Conservation (phyloP, 2,888 invertebrate genomes). For the Synergus japonicus region DNA sequence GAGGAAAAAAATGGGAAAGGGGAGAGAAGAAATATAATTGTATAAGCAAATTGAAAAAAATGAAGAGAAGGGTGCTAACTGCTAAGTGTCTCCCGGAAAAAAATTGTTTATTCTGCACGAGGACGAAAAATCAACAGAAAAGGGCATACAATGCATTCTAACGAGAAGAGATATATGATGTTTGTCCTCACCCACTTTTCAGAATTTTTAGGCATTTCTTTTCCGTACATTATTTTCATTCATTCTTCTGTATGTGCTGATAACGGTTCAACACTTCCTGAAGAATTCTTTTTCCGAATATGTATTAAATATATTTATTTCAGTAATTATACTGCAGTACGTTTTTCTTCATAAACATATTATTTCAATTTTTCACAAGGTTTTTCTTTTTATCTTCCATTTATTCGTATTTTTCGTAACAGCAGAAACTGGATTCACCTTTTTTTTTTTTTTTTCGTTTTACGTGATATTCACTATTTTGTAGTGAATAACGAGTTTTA, state of each 20-base stretch:
- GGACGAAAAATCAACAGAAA: slow-evolving; percentile 31
- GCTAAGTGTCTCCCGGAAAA: slow-evolving; percentile 31
- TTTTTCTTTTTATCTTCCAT: too few species aligned
- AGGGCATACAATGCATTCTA: slow-evolving; percentile 9
- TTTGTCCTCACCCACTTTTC: not conserved
- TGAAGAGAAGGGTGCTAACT: not conserved
- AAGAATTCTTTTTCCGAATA: not conserved
- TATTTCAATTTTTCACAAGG: too few species aligned
- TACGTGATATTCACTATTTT: too few species aligned
- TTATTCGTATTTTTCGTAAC: too few species aligned
- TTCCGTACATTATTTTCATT: not conserved
- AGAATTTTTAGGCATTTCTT: not conserved
- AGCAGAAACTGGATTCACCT: too few species aligned
- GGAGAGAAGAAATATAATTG: too few species aligned
- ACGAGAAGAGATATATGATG: slow-evolving; percentile 23
- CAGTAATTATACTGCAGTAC: not conserved
- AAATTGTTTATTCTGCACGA: slow-evolving; percentile 21
- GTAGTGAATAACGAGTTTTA: too few species aligned
- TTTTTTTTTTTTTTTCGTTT: too few species aligned
- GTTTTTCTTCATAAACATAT: too few species aligned
- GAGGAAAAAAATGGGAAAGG: not conserved
- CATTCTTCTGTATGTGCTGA: not conserved
- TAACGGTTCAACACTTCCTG: not conserved
- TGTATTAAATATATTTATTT: not conserved
- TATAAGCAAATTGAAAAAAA: slow-evolving; percentile 13